phyloP scores from a whole-genome alignment of 1,140 invertebrate species.

The Onthophagus taurus region DNA sequence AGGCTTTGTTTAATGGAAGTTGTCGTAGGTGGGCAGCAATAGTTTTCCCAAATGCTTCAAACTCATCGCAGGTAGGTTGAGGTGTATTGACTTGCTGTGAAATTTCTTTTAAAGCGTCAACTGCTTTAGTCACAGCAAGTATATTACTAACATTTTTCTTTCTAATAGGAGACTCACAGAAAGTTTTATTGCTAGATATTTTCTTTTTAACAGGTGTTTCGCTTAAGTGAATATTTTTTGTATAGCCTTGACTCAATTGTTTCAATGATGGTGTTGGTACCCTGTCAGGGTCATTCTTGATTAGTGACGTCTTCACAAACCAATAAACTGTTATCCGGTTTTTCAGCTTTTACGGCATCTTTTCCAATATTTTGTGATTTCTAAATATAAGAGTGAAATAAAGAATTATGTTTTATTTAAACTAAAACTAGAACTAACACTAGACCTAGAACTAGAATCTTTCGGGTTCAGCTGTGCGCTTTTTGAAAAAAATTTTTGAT shows the following conservation, averaged over 20 bases:
- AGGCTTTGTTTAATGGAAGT: too few relatives aligned
- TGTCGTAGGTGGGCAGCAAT: too few relatives aligned
- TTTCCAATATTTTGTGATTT: background rate
- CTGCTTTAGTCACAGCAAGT: background rate
- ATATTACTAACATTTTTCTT: background rate
- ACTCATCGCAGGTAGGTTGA: background rate
- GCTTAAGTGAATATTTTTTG: background rate
- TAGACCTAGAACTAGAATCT: too few relatives aligned
- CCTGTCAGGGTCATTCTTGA: background rate
- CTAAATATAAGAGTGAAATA: too few relatives aligned
- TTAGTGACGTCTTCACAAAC: background rate
- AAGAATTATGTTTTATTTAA: background rate
- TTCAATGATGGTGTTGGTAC: background rate
- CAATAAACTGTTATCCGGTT: background rate
- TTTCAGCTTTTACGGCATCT: background rate
- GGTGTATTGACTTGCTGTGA: background rate
- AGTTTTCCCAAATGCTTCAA: background rate
- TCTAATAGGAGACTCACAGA: background rate
- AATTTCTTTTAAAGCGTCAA: slow-evolving; percentile 1
- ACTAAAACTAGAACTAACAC: too few relatives aligned
- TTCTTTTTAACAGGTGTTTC: background rate
- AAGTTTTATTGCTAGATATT: background rate
- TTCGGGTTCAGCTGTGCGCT: too few relatives aligned
- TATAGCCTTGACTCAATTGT: background rate
- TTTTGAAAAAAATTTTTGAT: too few relatives aligned